phyloP scores from a whole-genome alignment of 2,888 invertebrate species.

The Bombylius discolor region DNA sequence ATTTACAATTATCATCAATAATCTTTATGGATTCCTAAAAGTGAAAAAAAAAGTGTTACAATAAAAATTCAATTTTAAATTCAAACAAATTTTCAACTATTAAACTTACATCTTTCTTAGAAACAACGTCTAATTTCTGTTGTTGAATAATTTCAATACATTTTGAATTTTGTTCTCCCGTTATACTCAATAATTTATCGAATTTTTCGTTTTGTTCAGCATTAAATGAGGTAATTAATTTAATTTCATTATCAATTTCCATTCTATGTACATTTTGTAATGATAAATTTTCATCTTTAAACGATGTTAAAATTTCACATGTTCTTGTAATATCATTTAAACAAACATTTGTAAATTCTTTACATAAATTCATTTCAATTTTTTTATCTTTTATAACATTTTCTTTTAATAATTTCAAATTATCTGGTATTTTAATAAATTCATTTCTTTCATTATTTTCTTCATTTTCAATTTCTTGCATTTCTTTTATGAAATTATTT shows the following conservation, averaged over 20 bases:
- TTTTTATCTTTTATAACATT: slow-evolving; percentile 11
- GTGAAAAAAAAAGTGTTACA: neutral
- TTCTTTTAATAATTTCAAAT: slow-evolving; percentile 22
- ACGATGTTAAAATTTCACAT: neutral
- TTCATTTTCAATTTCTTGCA: slow-evolving; percentile 33
- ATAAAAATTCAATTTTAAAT: neutral
- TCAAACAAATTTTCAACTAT: neutral
- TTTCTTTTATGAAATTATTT: slow-evolving; percentile 25
- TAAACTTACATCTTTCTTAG: neutral
- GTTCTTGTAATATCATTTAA: neutral
- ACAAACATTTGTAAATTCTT: slow-evolving; percentile 21
- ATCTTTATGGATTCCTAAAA: neutral
- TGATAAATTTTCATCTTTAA: neutral
- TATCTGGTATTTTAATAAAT: slow-evolving; percentile 19
- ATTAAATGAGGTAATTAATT: neutral
- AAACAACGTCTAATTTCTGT: neutral
- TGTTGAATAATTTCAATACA: neutral
- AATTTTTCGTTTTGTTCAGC: neutral
- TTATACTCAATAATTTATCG: neutral
- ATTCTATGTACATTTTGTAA: neutral
- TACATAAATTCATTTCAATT: slow-evolving; percentile 17
- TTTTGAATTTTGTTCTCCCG: neutral
- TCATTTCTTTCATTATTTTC: slow-evolving; percentile 25
- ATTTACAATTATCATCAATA: neutral
- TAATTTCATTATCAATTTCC: neutral